Percentiles rank a stretch among this genome's conserved stretches.
phyloP scores from a whole-genome alignment of 2,888 invertebrate genomes.

The Operophtera brumata region DNA sequence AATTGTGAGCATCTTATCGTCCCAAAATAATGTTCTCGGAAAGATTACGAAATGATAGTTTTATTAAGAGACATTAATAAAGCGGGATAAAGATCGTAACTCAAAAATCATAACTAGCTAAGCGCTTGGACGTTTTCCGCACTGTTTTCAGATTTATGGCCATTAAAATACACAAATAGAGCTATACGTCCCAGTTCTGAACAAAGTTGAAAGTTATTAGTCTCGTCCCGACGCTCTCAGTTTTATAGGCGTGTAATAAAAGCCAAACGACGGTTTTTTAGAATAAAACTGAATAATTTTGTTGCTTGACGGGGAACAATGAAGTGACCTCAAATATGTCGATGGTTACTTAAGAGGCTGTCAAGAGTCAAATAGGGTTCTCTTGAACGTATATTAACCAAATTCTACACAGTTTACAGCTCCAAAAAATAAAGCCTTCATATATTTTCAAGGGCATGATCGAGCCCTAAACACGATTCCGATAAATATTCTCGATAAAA shows the following conservation, averaged over 20 bases:
- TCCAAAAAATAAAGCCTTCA: no score
- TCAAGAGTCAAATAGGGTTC: no score
- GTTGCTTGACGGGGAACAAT: slow-evolving; percentile 9
- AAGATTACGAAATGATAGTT: slow-evolving; percentile 9
- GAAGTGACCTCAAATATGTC: slow-evolving; percentile 10
- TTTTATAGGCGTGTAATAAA: slow-evolving; percentile 69
- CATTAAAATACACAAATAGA: slow-evolving; percentile 60
- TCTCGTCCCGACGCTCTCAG: slow-evolving; percentile 43
- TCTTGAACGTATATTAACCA: no score
- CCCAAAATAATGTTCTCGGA: not conserved
- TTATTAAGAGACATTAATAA: slow-evolving; percentile 12
- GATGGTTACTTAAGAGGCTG: not conserved
- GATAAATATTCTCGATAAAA: no score
- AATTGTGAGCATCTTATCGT: no score
- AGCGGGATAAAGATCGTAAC: slow-evolving; percentile 27
- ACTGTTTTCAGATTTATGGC: slow-evolving; percentile 49
- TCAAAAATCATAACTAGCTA: slow-evolving; percentile 31
- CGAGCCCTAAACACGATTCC: no score
- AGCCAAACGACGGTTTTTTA: slow-evolving; percentile 38
- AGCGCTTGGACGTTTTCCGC: slow-evolving; percentile 37
- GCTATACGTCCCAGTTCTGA: slow-evolving; percentile 54
- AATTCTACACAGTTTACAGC: no score
- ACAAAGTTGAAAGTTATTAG: slow-evolving; percentile 46
- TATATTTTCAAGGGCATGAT: no score
- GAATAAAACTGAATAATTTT: slow-evolving; percentile 1